Base-by-base conservation (phyloP, 2,888 invertebrate species). In the Troides aeacus region DNA sequence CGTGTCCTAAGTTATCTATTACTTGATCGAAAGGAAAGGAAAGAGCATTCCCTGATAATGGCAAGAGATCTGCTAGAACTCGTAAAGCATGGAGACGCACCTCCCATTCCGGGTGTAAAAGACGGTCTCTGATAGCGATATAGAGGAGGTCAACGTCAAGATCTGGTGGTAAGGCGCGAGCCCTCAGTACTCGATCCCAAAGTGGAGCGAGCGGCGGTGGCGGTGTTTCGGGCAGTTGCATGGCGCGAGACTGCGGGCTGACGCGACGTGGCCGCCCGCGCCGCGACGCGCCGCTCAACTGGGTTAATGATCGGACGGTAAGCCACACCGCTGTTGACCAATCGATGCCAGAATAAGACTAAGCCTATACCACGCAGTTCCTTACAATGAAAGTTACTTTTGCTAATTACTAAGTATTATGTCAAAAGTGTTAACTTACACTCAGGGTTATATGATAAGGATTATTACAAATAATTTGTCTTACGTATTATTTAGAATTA, bases 91-190 rank as follows among this genome's bases (percentile, higher is more conserved):
- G 96, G 74, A 97, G 95, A 15, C 97, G 94, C 53, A 97, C 97
- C 86, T 97, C 96, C 95, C 96, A 96, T 84, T 97, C 97, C 1
- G 96, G 96, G 83, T 96, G 96, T 57, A 94, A 93, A 62, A 97
- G 91, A 64, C 97, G 94, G 75, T 96, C 95, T 61, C 95, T 92
- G 79, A 97, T 94, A 77, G 96, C 96, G 67, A 93, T 87, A 82
- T 96, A 96, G 78, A 96, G 94, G 68, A 94, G 92, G 71, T 92
- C 89, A 2, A 94, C 94, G 79, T 95, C 94, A 64, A 95, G 92
- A 73, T 94, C 94, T 30, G 94, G 94, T 58, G 97, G 97, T 68
- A 97, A 93, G 67, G 95, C 94, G 70, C 94, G 94, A 71, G 96
- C 96, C 72, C 96, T 93, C 62, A 96, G 94, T 76, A 97, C 95